Base-by-base conservation (phyloP, 2,113 vertebrate genomes). In the Elephas maximus region DNA sequence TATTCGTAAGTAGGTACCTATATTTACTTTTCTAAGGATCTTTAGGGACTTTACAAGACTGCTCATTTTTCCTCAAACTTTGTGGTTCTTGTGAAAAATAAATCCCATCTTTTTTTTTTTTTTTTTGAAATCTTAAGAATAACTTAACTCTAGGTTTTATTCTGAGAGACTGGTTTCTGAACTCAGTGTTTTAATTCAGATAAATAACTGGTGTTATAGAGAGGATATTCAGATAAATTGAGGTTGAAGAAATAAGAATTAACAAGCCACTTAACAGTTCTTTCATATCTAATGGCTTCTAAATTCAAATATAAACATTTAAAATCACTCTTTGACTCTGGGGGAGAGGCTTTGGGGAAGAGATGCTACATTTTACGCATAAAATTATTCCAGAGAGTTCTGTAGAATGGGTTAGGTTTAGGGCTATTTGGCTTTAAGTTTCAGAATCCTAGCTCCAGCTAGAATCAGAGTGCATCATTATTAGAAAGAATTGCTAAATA, bases 61-160 rank as follows among this genome's bases (percentile, higher is more conserved):
- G 11, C 15, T 8, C 26, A 23, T 60, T 83, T 88, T 95, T 57
- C 30, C 3, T 71, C n/a, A 73, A 14, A 63, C 20, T 79, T 69
- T 73, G 28, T 80, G 23, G 18, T 78, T 88, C 73, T 48, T 5
- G 18, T 8, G 41, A 71, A 94, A 92, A 45, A 45, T 63, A 77
- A 63, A 81, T 65, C 26, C 83, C 41, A 82, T 69, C 60, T 79
- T 71, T 83, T 89, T 51, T 80, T 6, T 10, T 10, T 79, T 91
- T 74, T 90, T 65, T 78, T 93, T 74, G 74, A 67, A 90, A 62
- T 62, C 18, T 90, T 88, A 57, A 90, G 23, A 86, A 74, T 90
- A 77, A 91, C 37, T 91, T 67, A 77, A 91, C 37, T 91, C 62
- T 21, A 57, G 17, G 5, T 63, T 93, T 71, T 85, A 62, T 14